Conservation (phyloP, 2,888 invertebrate genomes). For the Leucophora obtusa region DNA sequence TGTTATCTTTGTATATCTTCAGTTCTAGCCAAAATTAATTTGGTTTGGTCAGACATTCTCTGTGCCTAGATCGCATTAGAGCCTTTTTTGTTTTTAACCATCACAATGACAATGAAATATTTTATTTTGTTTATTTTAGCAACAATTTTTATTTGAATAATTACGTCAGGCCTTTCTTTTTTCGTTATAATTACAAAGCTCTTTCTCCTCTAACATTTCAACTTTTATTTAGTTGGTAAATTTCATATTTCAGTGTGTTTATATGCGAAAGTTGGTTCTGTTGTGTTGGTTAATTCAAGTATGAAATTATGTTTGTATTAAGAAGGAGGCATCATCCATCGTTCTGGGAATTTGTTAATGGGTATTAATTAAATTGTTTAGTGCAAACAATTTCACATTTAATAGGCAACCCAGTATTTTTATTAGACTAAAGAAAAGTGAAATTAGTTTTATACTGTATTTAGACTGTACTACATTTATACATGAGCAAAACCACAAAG, state of each 20-base stretch:
- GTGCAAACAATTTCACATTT: conserved; percentile 41
- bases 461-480: too few species aligned
- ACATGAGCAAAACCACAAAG: too few species aligned
- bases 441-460: too few species aligned
- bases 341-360: conserved; percentile 55
- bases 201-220: conserved; percentile 5
- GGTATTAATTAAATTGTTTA: conserved; percentile 43
- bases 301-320: neutral
- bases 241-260: conserved; percentile 1
- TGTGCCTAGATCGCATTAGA: neutral
- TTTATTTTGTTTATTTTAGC: conserved; percentile 45
- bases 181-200: conserved; percentile 28
- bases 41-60: neutral
- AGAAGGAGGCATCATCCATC: conserved; percentile 8
- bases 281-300: neutral
- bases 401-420: conserved; percentile 13
- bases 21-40: neutral
- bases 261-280: neutral
- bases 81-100: neutral
- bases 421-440: conserved; percentile 31
- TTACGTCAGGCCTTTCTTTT: conserved; percentile 47
- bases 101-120: conserved; percentile 46
- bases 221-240: conserved; percentile 22
- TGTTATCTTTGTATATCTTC: neutral
- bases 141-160: conserved; percentile 36